These are phyloP conservation scores for Capreolus pygargus DNA, from an alignment of 2,113 vertebrate species.

Conservation along the genomic window DNA sequence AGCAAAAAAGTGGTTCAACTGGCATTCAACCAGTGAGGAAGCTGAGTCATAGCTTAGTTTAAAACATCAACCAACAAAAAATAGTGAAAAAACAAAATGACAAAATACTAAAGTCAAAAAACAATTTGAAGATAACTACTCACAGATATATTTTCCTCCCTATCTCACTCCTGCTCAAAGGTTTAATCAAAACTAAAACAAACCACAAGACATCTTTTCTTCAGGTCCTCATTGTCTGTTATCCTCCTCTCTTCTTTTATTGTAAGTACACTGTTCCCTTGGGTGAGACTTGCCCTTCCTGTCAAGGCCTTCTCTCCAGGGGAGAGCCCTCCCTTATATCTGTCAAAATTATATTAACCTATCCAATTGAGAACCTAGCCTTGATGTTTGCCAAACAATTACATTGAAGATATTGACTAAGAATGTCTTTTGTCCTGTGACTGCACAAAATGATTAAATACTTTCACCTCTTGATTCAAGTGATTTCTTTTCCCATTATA, in stretches of 20 bases:
- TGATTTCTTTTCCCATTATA: not conserved
- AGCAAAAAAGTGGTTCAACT: not conserved
- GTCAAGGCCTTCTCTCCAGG: not conserved
- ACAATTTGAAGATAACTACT: not conserved
- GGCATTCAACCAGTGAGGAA: not conserved
- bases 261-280: not conserved
- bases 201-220: not conserved
- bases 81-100: not conserved
- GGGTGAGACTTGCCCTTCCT: not conserved
- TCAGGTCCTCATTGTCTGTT: not conserved
- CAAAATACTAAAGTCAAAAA: not conserved
- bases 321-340: not conserved
- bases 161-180: not conserved
- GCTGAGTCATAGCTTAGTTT: not conserved
- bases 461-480: not conserved
- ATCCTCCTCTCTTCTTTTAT: not conserved
- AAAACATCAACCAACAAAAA: not conserved
- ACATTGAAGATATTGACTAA: not conserved
- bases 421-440: not conserved
- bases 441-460: not conserved
- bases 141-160: not conserved
- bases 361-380: not conserved
- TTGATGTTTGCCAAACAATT: not conserved
- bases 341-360: not conserved
- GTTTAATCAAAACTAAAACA: not conserved